Percentiles rank a stretch among this genome's conserved stretches.
Evolutionary conservation across 2,888 invertebrate genomes (phyloP).

Genomic region (Brachypalpus laphriformis): DNA sequence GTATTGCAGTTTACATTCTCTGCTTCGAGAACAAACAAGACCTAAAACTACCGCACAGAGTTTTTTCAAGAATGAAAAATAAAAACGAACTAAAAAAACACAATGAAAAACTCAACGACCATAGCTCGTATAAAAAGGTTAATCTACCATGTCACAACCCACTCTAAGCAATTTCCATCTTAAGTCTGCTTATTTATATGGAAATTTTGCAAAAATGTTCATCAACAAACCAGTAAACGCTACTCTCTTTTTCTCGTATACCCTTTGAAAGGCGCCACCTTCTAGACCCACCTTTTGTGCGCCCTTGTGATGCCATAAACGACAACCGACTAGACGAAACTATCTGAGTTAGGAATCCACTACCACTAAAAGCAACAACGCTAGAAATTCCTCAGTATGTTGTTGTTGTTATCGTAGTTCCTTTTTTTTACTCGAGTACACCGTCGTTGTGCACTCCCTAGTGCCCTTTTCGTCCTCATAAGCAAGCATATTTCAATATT

Average conservation of each 20-base stretch:
- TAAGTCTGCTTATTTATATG: slow-evolving; percentile 64
- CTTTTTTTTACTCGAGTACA: neutral
- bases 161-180: slow-evolving; percentile 56
- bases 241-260: neutral
- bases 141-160: slow-evolving; percentile 60
- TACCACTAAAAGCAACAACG: slow-evolving; percentile 19
- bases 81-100: neutral
- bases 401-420: slow-evolving; percentile 4
- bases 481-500: slow-evolving; percentile 64
- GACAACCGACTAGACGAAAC: slow-evolving; percentile 45
- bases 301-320: slow-evolving; percentile 1
- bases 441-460: neutral
- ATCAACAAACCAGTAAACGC: slow-evolving; percentile 36
- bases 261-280: neutral
- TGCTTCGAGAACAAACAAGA: neutral
- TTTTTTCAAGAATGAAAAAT: neutral
- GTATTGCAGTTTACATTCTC: slow-evolving; percentile 14
- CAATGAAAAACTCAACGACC: neutral
- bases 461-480: slow-evolving; percentile 57
- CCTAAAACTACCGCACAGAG: neutral
- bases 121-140: slow-evolving; percentile 29
- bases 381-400: neutral
- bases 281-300: neutral
- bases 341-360: slow-evolving; percentile 41
- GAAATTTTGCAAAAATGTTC: slow-evolving; percentile 54